These are phyloP conservation scores for Drosophila koepferae DNA, from an alignment of 2,888 invertebrate species.

Conservation along the genomic window DNA sequence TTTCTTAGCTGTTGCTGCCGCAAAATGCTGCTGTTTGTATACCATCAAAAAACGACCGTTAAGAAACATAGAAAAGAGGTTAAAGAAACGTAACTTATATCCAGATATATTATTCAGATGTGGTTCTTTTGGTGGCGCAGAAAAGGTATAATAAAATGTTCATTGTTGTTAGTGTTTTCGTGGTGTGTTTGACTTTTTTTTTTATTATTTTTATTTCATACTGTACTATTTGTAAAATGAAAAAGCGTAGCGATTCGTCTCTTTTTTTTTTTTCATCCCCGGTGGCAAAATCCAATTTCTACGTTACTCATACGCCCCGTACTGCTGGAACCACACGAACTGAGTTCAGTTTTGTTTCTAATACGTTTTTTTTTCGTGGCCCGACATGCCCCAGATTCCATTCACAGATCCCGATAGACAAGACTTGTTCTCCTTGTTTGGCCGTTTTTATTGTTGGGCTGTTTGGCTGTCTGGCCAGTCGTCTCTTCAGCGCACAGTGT, in stretches of 20 bases:
- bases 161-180: conserved; percentile 9
- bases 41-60: conserved; percentile 1
- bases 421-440: conserved; percentile 3
- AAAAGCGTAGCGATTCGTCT: conserved; percentile 23
- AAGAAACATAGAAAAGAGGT: conserved; percentile 9
- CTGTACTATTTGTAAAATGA: conserved; percentile 26
- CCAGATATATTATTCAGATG: conserved; percentile 43
- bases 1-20: conserved; percentile 15
- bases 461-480: conserved; percentile 6
- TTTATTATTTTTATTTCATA: conserved; percentile 17
- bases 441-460: conserved; percentile 7
- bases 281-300: conserved; percentile 42
- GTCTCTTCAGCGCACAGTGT: not conserved
- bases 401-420: conserved; percentile 3
- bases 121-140: conserved; percentile 65
- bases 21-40: not conserved
- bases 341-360: conserved; percentile 33
- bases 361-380: conserved; percentile 51
- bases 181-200: conserved; percentile 9
- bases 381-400: conserved; percentile 21
- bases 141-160: conserved; percentile 58
- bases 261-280: conserved; percentile 22
- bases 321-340: not conserved
- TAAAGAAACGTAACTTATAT: not conserved
- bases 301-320: conserved; percentile 43